phyloP scores from a whole-genome alignment of 1,140 invertebrate species.

The Zaprionus kolodkinae region DNA sequence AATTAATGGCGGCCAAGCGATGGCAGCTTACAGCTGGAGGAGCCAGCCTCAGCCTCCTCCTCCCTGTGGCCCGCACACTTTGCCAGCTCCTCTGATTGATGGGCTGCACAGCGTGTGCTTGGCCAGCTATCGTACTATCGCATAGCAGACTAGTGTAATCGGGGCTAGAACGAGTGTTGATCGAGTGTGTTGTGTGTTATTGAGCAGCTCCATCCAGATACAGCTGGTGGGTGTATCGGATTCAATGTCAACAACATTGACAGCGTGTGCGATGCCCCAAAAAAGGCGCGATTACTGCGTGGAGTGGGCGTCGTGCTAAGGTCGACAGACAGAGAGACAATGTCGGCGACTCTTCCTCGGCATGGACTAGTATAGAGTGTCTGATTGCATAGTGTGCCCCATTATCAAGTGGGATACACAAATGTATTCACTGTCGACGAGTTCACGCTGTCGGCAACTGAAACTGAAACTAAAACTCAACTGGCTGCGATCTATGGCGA shows the following conservation, averaged over 20 bases:
- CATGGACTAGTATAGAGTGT: too few species aligned
- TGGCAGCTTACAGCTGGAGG: constrained; percentile 43
- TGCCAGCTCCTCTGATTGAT: background rate
- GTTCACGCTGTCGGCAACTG: background rate
- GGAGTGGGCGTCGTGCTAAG: background rate
- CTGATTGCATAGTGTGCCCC: background rate
- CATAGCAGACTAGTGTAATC: background rate
- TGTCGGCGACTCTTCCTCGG: background rate
- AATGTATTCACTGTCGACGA: background rate
- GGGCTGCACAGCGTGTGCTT: background rate
- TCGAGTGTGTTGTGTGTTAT: constrained; percentile 11
- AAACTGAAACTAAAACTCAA: background rate
- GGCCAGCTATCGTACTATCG: background rate
- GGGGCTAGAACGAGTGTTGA: background rate
- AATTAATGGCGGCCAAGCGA: constrained; percentile 67
- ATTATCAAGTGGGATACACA: background rate
- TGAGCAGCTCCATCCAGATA: constrained; percentile 1
- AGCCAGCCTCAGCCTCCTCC: background rate
- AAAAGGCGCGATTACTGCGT: constrained; percentile 3
- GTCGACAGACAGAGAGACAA: background rate
- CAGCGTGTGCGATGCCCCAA: background rate
- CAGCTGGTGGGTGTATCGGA: background rate
- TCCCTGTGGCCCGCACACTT: background rate
- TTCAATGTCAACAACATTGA: constrained; percentile 3
- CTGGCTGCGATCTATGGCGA: background rate